Percentiles rank a stretch among this genome's conserved stretches.
Evolutionary conservation across 2,888 invertebrate genomes (phyloP).

Genomic region (Aphodius granarius): DNA sequence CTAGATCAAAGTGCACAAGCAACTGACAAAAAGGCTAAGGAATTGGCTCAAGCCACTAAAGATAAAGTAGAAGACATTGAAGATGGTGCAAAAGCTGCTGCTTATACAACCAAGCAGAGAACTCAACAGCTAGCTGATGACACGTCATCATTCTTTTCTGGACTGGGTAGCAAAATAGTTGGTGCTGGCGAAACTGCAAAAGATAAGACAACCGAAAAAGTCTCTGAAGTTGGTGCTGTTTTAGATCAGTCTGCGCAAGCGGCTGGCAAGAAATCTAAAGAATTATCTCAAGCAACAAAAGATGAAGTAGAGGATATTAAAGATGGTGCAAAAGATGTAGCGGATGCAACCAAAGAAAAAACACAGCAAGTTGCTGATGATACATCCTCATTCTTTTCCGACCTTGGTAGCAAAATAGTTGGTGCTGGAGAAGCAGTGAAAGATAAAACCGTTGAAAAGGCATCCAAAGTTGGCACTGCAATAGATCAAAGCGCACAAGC

Average conservation of each 20-base stretch:
- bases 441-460: neutral
- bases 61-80: conserved; percentile 20
- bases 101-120: neutral
- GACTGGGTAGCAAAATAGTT: neutral
- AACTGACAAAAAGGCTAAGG: neutral
- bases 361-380: neutral
- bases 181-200: neutral
- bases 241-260: neutral
- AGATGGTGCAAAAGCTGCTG: conserved; percentile 10
- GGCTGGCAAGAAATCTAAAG: conserved; percentile 17
- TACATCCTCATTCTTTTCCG: neutral
- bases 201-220: neutral
- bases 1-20: neutral
- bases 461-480: neutral
- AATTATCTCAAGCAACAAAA: conserved; percentile 25
- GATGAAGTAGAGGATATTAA: conserved; percentile 1
- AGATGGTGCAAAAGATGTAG: conserved; percentile 14
- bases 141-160: neutral
- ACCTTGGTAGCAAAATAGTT: neutral
- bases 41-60: conserved; percentile 5
- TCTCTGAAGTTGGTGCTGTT: neutral
- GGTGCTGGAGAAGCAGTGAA: neutral
- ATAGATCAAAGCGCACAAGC: neutral
- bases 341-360: neutral
- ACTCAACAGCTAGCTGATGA: neutral